These are phyloP conservation scores for Charanyca ferruginea DNA, from an alignment of 2,888 invertebrate genomes.

Conservation along the genomic window DNA sequence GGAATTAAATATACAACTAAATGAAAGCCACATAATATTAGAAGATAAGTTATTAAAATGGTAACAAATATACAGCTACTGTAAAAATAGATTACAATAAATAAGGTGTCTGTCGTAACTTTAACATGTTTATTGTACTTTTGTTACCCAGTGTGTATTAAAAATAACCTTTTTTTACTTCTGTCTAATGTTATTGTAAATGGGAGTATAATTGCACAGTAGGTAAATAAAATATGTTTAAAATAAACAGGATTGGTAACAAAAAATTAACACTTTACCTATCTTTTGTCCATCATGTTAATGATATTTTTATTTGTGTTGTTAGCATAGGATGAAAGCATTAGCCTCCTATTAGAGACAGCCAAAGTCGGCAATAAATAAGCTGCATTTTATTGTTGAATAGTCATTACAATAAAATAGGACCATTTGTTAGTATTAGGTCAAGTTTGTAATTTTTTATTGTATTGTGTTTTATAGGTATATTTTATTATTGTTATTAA, in stretches of 20 bases:
- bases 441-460: slow-evolving; percentile 21
- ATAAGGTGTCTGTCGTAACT: too few relatives aligned
- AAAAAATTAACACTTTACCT: background rate
- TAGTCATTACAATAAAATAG: slow-evolving; percentile 18
- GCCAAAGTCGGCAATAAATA: slow-evolving; percentile 6
- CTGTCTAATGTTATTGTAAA: too few relatives aligned
- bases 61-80: too few relatives aligned
- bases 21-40: too few relatives aligned
- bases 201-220: too few relatives aligned
- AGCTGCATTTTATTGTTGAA: slow-evolving; percentile 28
- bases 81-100: too few relatives aligned
- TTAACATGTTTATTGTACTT: too few relatives aligned
- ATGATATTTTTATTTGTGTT: slow-evolving; percentile 17
- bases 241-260: too few relatives aligned
- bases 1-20: too few relatives aligned
- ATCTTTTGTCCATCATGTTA: background rate
- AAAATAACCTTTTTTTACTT: too few relatives aligned
- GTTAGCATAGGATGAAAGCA: background rate
- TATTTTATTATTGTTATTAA: slow-evolving; percentile 10
- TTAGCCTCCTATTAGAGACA: background rate
- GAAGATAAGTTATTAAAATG: too few relatives aligned
- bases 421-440: slow-evolving; percentile 14
- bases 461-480: background rate
- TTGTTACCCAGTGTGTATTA: too few relatives aligned
- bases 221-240: background rate